Base-by-base conservation (phyloP, 2,113 vertebrate species). In the Penelope pileata region DNA sequence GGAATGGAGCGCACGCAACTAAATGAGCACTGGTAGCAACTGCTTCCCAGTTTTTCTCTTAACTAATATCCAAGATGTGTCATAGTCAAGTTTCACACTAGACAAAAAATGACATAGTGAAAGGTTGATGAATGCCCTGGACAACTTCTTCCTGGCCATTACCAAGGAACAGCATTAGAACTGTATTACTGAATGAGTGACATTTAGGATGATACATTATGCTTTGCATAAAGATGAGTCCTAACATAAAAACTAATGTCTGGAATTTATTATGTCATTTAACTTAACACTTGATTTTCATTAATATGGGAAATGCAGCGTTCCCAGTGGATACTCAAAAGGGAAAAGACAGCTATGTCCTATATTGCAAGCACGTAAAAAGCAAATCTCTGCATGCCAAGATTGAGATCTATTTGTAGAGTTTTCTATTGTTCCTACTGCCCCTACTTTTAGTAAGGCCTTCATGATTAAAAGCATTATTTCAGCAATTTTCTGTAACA, bases 201-300 rank as follows among this genome's bases (percentile, higher is more conserved):
- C 81, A 92, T 94, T 91, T 86, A 83, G 67, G 72, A 88, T 91
- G 63, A 93, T 54, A 64, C 38, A 92, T 91, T 92, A 91, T 63
- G 26, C 42, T 92, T 92, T 83, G 80, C 80, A 91, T 93, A 88
- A 92, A 93, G 80, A 88, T 38, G 64, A 74, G 30, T 90, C 16
- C 54, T 95, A 92, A 86, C 80, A 90, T 83, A 86, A 96, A 95
- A 96, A 88, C 70, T 59, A 92, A 24, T 81, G 76, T 75, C 86
- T 92, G 91, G 83, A 91, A 93, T 92, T 96, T 92, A 94, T 92
- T 50, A 81, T 75, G 56, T 81, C 86, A 50, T 93, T 93, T 93
- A 73, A 69, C 15, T 88, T 88, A 93, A 88, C 43, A 72, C 58
- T 77, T 83, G 51, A 60, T 92, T 94, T 92, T 78, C 77, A 81